Evolutionary conservation across 2,888 invertebrate species (phyloP), one percentile per base, ranked within the genome.

Genomic region (Morpho achilles): DNA sequence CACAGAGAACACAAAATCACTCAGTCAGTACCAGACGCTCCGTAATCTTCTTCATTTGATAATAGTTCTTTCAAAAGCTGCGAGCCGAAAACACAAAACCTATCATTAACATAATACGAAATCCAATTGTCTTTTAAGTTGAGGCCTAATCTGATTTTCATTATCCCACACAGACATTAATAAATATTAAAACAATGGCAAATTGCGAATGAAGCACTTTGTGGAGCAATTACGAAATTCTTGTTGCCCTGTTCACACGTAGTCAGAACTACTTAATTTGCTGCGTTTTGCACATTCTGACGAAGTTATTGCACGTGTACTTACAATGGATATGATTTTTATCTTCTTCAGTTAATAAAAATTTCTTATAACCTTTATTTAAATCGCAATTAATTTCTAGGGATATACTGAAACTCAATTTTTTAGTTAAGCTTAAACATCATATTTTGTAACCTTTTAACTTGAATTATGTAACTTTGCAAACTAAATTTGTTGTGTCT

Each of bases 181-280:
- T 61, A 55, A 58, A 55, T 54, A 10, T 52, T 46, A 45, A 51
- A 60, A 63, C 62, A 63, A 63, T 60, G 44, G 62, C 53, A 4
- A 16, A 45, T 62, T 62, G 57, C 59, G 56, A 62, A 59, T 56
- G 53, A 47, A 42, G 50, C 52, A 22, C 50, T 58, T 61, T 60
- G 53, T 61, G 54, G 63, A 48, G 61, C 63, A 57, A 55, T 63
- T 59, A 45, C 61, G 59, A 63, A 61, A 63, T 58, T 57, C 22
- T 58, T 59, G 39, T 54, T 53, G 46, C 50, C 52, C 45, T 46
- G 41, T 49, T 52, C 49, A 43, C 41, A 54, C 50, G 47, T 43
- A 49, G 47, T 10, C 46, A 54, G 52, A 53, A 53, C 43, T 46
- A 46, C 23, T 48, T 22, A 48, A 22, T 23, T 48, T 8, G 8